These are phyloP conservation scores for Tautogolabrus adspersus DNA, from an alignment of 2,113 vertebrate genomes.

Conservation along the genomic window DNA sequence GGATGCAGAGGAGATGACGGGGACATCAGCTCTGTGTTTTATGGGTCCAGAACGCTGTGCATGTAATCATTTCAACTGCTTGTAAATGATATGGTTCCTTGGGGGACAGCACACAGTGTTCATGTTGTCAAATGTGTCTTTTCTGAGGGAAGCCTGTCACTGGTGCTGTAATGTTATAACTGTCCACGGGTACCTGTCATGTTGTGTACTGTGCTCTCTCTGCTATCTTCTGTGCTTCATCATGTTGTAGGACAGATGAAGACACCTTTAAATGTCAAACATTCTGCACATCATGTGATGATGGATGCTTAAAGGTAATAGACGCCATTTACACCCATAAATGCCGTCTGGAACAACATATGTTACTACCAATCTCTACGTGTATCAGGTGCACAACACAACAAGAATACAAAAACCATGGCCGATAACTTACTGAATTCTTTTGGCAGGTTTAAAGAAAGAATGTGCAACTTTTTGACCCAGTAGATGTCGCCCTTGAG, in stretches of 20 bases:
- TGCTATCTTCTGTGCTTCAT: constrained; percentile 9
- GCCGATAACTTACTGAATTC: no score
- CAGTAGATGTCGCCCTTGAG: no score
- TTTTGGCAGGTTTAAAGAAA: no score
- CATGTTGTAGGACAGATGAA: constrained; percentile 23
- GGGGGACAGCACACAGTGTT: constrained; percentile 55
- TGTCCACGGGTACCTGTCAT: not conserved
- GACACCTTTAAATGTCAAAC: constrained; percentile 12
- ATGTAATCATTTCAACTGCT: constrained; percentile 46
- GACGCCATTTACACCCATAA: constrained; percentile 32
- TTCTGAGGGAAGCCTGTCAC: constrained; percentile 33
- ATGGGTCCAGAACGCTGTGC: constrained; percentile 45
- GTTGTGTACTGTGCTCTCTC: constrained; percentile 27
- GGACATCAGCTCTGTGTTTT: constrained; percentile 42
- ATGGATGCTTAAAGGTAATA: constrained; percentile 24
- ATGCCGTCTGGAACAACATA: not conserved
- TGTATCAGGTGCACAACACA: no score
- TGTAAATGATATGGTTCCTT: constrained; percentile 61
- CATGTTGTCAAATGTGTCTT: constrained; percentile 46
- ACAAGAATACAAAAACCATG: no score
- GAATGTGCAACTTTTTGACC: no score
- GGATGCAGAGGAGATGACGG: not conserved
- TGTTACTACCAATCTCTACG: no score
- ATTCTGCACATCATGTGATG: constrained; percentile 11
- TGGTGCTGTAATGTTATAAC: constrained; percentile 19